A percentile compares a stretch with the other conserved stretches of the same genome.
Evolutionary conservation across 2,113 vertebrate species (phyloP).

Genomic region (Rhinogobius similis): DNA sequence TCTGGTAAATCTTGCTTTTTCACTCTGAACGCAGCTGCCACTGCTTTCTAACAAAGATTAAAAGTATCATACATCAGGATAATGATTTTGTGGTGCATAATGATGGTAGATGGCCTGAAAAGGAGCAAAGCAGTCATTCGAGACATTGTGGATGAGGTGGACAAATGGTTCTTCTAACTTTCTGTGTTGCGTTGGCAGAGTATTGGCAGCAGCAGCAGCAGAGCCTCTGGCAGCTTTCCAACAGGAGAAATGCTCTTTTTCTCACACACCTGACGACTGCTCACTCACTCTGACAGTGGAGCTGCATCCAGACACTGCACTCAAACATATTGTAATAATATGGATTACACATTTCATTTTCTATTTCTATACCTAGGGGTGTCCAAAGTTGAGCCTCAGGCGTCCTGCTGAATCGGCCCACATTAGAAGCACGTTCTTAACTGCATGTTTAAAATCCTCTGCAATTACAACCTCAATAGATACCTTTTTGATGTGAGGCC

Average conservation of each 20-base stretch:
- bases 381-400: no score
- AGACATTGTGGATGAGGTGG: constrained; percentile 21
- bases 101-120: constrained; percentile 47
- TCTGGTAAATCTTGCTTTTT: constrained; percentile 39
- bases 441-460: no score
- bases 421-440: no score
- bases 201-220: constrained; percentile 17
- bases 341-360: not conserved
- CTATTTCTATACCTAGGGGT: no score
- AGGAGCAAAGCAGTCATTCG: constrained; percentile 22
- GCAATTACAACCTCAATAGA: no score
- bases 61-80: constrained; percentile 50
- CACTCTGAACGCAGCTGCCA: constrained; percentile 33
- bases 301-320: constrained; percentile 22
- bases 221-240: constrained; percentile 24
- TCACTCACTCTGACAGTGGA: constrained; percentile 32
- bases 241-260: constrained; percentile 15
- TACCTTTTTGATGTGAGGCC: no score
- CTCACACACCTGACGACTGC: constrained; percentile 25
- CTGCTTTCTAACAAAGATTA: constrained; percentile 56
- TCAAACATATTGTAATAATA: constrained; percentile 2
- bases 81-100: constrained; percentile 39
- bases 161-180: constrained; percentile 26
- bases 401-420: no score
- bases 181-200: constrained; percentile 5